Evolutionary conservation across 2,888 invertebrate genomes (phyloP), one percentile per base, ranked within the genome.

Genomic region (Xylophagus ater): DNA sequence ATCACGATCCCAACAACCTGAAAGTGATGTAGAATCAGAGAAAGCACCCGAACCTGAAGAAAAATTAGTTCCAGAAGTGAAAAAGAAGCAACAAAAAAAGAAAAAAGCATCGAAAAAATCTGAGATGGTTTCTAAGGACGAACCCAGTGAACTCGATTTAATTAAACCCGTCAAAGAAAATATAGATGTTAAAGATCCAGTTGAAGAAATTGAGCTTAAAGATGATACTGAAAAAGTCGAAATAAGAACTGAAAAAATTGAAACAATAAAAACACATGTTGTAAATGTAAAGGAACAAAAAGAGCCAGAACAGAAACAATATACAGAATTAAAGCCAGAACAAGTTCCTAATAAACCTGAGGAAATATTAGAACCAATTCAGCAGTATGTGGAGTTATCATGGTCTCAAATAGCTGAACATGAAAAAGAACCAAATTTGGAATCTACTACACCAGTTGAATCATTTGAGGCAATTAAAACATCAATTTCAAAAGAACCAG

Each of bases 1-100:
- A 34, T 73, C 74, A 10, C 68, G 69, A 42, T 66, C 67, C 30
- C 62, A 65, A 31, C 55, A 57, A 18, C 51, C 57, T 63, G n/a
- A n/a, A n/a, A n/a, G n/a, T n/a, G n/a, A n/a, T n/a, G n/a, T n/a
- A n/a, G n/a, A n/a, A n/a, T n/a, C n/a, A n/a, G n/a, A n/a, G n/a
- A n/a, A n/a, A n/a, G 64, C 47, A 61, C 66, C 49, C 28, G 42
- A 41, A 42, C 48, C 14, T 9, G 24, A 42, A 2, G 47, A 61
- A n/a, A 58, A 59, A 2, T 5, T 6, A 10, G 26, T 9, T 12
- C 68, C 68, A 49, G 68, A 68, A 7, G 65, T 54, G 35, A 64
- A 62, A 43, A 68, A 68, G 48, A 68, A 62, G 42, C 53, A 59
- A n/a, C 61, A 57, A 50, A 41, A 50, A 21, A 54, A 55, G 47